phyloP scores from a whole-genome alignment of 2,888 invertebrate species.

The Sialis fuliginosa region DNA sequence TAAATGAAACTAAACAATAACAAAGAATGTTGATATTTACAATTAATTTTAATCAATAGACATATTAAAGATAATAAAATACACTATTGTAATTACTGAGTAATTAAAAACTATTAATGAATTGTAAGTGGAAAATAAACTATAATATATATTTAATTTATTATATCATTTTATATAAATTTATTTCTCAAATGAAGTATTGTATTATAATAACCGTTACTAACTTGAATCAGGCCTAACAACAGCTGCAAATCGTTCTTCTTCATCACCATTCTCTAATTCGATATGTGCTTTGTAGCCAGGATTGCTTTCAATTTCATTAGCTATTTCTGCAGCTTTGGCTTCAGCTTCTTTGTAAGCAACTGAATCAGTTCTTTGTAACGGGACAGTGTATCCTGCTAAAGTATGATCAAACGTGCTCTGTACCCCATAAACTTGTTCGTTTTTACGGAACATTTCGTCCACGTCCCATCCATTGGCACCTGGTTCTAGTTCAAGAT shows the following conservation, averaged over 20 bases:
- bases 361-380: constrained; percentile 71
- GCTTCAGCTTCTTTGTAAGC: constrained; percentile 70
- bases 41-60: too few species aligned
- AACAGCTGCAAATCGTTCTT: constrained; percentile 74
- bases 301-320: constrained; percentile 80
- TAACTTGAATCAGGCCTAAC: constrained; percentile 31
- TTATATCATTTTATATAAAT: neutral
- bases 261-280: constrained; percentile 86
- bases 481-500: constrained; percentile 51
- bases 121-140: neutral
- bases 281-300: constrained; percentile 65
- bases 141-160: neutral
- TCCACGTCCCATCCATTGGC: constrained; percentile 92
- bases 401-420: constrained; percentile 84
- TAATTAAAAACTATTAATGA: too few species aligned
- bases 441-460: constrained; percentile 94
- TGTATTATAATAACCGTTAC: constrained; percentile 2
- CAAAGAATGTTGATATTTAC: too few species aligned
- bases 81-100: too few species aligned
- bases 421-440: constrained; percentile 77
- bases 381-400: constrained; percentile 77
- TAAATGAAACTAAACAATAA: too few species aligned
- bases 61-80: too few species aligned
- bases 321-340: constrained; percentile 78
- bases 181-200: neutral